Evolutionary conservation across 2,113 vertebrate species (phyloP).

Genomic region (Pipra filicauda): DNA sequence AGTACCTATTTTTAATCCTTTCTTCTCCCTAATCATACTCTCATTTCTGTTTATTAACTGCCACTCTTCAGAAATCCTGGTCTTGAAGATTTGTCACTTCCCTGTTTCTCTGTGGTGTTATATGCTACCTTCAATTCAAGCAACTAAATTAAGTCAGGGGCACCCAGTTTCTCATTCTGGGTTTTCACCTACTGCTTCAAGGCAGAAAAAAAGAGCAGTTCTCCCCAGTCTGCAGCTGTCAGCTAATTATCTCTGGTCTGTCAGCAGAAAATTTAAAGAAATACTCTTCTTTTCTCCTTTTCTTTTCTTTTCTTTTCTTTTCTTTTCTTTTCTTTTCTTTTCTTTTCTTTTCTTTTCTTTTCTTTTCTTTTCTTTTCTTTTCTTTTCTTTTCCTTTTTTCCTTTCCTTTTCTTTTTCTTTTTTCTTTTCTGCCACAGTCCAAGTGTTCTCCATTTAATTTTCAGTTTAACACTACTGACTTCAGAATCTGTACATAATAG

Average conservation of each 20-base stretch:
- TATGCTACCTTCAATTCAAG: not conserved
- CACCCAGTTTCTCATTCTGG: constrained; percentile 44
- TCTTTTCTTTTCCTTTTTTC: too few species aligned
- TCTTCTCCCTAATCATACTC: not conserved
- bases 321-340: too few species aligned
- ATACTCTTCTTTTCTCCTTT: not conserved
- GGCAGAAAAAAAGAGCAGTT: constrained; percentile 29
- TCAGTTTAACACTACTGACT: not conserved
- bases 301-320: too few species aligned
- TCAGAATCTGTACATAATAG: not conserved
- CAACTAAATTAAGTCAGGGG: constrained; percentile 53
- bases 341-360: too few species aligned
- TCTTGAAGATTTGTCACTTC: not conserved
- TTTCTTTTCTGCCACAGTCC: too few species aligned
- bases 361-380: too few species aligned
- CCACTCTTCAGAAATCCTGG: not conserved
- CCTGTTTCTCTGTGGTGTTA: not conserved
- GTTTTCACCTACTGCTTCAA: constrained; percentile 53
- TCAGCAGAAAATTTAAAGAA: constrained; percentile 59
- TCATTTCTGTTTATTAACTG: not conserved
- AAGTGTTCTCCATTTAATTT: not conserved
- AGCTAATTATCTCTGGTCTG: constrained; percentile 52
- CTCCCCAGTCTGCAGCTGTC: constrained; percentile 50
- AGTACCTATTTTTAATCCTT: not conserved
- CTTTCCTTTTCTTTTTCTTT: too few species aligned